Evolutionary conservation across 2,888 invertebrate species (phyloP).

Genomic region (Melanophora roralis): DNA sequence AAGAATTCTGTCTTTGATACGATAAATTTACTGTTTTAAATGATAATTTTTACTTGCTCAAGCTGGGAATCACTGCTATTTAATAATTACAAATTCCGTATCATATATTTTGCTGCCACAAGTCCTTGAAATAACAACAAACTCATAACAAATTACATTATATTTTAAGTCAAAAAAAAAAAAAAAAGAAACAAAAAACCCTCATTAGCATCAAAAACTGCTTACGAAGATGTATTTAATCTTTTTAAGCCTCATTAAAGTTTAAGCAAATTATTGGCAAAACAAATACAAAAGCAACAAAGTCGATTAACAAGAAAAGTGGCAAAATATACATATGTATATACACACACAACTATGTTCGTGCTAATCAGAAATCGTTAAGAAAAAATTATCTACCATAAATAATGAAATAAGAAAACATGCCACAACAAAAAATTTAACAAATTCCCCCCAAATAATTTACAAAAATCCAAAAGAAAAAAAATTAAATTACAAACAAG

Average conservation of each 20-base stretch:
- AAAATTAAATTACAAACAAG: conserved; percentile 4
- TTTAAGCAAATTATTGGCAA: conserved; percentile 1
- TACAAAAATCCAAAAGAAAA: neutral
- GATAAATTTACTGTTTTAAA: no score
- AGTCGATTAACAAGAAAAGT: neutral
- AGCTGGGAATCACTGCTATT: no score
- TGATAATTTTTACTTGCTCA: no score
- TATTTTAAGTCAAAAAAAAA: neutral
- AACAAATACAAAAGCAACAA: neutral
- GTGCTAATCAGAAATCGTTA: conserved; percentile 19
- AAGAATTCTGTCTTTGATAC: no score
- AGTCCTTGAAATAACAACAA: neutral
- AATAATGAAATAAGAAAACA: neutral
- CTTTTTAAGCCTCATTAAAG: conserved; percentile 14
- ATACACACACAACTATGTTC: no score
- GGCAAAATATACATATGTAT: conserved; percentile 11
- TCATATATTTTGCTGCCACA: no score
- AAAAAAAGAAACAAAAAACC: neutral
- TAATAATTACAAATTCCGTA: no score
- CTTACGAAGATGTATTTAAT: neutral
- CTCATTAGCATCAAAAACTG: neutral
- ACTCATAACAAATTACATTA: neutral
- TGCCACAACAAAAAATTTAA: neutral
- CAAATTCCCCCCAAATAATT: neutral
- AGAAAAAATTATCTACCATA: conserved; percentile 4